These are phyloP conservation scores for Falcunculus frontatus DNA, from an alignment of 2,113 vertebrate species.

Conservation along the genomic window DNA sequence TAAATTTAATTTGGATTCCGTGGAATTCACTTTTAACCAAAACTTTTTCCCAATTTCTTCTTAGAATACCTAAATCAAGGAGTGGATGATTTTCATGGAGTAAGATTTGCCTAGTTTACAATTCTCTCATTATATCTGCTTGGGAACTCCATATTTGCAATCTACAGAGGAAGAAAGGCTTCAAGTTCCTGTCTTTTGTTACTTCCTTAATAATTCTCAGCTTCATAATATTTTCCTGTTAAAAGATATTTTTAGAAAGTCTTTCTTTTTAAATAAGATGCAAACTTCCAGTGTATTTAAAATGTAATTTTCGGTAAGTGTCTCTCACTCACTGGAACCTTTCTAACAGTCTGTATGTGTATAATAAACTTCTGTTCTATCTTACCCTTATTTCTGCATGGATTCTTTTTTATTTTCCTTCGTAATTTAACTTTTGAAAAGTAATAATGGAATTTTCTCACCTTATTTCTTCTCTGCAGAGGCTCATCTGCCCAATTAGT, in stretches of 20 bases:
- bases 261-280: not conserved
- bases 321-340: not conserved
- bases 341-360: not conserved
- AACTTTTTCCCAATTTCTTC: not conserved
- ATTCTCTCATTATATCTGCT: not conserved
- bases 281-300: not conserved
- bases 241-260: not conserved
- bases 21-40: not conserved
- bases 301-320: not conserved
- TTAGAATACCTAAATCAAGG: not conserved
- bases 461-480: not conserved
- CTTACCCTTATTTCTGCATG: not conserved
- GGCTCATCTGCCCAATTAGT: not conserved
- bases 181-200: not conserved
- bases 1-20: not conserved
- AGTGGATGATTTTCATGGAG: not conserved
- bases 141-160: not conserved
- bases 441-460: not conserved
- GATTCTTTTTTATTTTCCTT: not conserved
- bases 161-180: not conserved
- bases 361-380: not conserved
- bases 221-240: not conserved
- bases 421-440: not conserved
- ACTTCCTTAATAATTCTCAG: not conserved
- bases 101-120: not conserved